phyloP scores from a whole-genome alignment of 2,888 invertebrate genomes.

The Myathropa florea region DNA sequence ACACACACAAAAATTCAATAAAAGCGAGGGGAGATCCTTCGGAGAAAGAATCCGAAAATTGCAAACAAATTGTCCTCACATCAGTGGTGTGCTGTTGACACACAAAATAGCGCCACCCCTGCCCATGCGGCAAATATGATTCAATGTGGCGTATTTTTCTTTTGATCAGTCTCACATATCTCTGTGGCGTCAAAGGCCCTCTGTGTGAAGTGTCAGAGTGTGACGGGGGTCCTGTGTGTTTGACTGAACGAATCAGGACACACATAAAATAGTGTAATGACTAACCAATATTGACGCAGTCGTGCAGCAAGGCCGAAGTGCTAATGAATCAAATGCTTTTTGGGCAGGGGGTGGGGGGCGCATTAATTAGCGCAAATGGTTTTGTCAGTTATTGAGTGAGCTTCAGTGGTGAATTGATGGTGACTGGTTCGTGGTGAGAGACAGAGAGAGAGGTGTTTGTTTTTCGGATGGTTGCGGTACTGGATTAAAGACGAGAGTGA shows the following conservation, averaged over 20 bases:
- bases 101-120: neutral
- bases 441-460: too few species aligned
- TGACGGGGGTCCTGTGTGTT: neutral
- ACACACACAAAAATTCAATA: constrained; percentile 32
- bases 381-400: constrained; percentile 33
- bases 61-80: constrained; percentile 27
- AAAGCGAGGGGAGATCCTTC: too few species aligned
- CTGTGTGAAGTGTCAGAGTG: neutral
- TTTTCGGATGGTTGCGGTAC: neutral
- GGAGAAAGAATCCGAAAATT: constrained; percentile 22
- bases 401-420: neutral
- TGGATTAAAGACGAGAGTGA: too few species aligned
- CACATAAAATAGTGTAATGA: constrained; percentile 44
- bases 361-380: constrained; percentile 66
- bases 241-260: constrained; percentile 16
- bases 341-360: too few species aligned
- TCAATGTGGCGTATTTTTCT: constrained; percentile 33
- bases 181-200: constrained; percentile 34
- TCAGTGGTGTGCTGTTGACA: neutral
- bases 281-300: constrained; percentile 54
- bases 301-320: constrained; percentile 12
- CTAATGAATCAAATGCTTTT: constrained; percentile 68
- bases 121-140: constrained; percentile 13
- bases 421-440: neutral
- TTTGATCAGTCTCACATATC: constrained; percentile 41